Base-by-base conservation (phyloP, 53 echinoderm and acorn worm genomes). In the Echinarachnius parma region DNA sequence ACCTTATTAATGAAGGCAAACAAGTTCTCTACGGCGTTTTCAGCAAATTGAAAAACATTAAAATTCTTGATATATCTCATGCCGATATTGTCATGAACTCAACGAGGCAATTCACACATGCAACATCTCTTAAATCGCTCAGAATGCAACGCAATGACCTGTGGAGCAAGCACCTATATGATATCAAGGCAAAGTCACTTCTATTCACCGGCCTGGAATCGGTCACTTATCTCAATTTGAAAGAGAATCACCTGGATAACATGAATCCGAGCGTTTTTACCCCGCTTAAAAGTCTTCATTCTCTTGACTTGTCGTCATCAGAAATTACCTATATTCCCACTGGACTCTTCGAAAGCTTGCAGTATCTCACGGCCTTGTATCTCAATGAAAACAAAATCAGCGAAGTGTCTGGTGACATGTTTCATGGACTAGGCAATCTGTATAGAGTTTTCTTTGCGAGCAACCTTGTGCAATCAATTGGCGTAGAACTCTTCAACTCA, bases 201-300 rank as follows among this genome's bases (percentile, higher is more conserved):
- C 22, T 70, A 22, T 70, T 70, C 16, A 5, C 2, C 2, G 70
- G 70, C 10, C 26, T 70, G 4, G 34, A 1, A 5, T 70, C 70
- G 0, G 35, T 70, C 3, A 30, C 11, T 24, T 21, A 30, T 3
- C 70, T 70, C 34, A 1, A 31, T 52, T 23, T 70, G 23, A 34
- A 35, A 34, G 70, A 54, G 0, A 53, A 53, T 39, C 14, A 34
- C 36, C 5, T 70, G 25, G 0, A 22, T 3, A 2, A 54, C 0
- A 21, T 70, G 34, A 26, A 52, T 1, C 31, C 54, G 9, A 18
- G 53, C 4, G 15, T 39, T 0, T 70, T 70, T 26, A 31, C 34
- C 23, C 35, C 34, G 31, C 36, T 70, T 0, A 0, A 11, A 1
- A 53, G 54, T 4, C 31, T 70, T 21, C 11, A 53, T 31, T 4